A percentile compares a stretch with the other conserved stretches of the same genome.
These are phyloP conservation scores for Ophion slaviceki DNA, from an alignment of 2,888 invertebrate genomes.

Conservation along the genomic window DNA sequence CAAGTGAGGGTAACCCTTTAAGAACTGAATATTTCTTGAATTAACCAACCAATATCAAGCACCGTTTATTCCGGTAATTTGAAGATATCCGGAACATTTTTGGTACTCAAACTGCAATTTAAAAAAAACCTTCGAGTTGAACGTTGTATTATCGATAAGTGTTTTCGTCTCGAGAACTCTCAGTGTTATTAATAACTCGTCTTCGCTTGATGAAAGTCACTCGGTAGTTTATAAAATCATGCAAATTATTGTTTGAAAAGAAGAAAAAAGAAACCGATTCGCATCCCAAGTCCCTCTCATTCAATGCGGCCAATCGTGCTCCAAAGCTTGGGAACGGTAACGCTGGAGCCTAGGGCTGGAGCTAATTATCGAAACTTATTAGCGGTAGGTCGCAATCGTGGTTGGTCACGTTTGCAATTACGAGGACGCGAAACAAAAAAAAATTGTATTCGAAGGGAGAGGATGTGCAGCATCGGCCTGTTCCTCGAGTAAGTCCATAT, in stretches of 20 bases:
- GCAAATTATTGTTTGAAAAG: not conserved
- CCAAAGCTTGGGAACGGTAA: constrained; percentile 36
- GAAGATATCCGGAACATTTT: too few species aligned
- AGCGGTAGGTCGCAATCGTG: constrained; percentile 51
- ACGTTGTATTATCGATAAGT: not conserved
- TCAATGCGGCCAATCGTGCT: constrained; percentile 6
- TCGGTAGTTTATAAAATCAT: not conserved
- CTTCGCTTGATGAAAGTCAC: not conserved
- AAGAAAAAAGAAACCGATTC: not conserved
- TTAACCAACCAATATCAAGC: too few species aligned
- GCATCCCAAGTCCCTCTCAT: not conserved
- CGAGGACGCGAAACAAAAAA: not conserved
- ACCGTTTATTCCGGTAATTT: too few species aligned
- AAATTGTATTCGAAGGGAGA: constrained; percentile 1
- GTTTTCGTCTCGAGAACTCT: not conserved
- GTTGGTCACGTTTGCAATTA: constrained; percentile 63
- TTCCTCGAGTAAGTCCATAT: constrained; percentile 23
- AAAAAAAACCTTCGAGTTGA: not conserved
- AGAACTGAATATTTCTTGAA: too few species aligned
- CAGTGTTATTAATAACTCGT: not conserved
- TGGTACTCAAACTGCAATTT: too few species aligned
- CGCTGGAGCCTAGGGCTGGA: constrained; percentile 21
- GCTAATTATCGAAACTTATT: constrained; percentile 63
- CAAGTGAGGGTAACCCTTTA: too few species aligned
- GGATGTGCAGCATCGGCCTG: constrained; percentile 15